Base-by-base conservation (phyloP, 1,140 invertebrate species). In the Palaemon carinicauda region DNA sequence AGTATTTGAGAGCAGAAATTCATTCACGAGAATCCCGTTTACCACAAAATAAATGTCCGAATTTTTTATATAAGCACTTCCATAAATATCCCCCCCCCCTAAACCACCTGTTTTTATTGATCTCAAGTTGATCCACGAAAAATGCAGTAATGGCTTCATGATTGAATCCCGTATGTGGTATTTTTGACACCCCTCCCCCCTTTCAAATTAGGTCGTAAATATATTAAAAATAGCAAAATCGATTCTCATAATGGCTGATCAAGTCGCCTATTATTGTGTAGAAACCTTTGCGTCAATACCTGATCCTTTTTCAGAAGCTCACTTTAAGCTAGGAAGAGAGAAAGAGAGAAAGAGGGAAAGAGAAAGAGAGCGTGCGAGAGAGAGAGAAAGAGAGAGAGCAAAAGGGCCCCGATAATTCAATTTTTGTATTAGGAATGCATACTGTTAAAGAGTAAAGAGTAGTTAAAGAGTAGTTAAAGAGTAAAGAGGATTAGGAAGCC, bases 211-310 rank as follows among this genome's bases (percentile, higher is more conserved):
- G 78, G 24, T 7, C 69, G 41, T 17, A 12, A 19, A 75, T 54
- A 12, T 31, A 31, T 24, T 54, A n/a, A 10, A 60, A 10, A 60
- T 17, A 24, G 53, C 52, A 17, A 74, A 53, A 69, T 77, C 24
- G 51, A 69, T 80, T 50, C 77, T 74, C 83, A 71, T 80, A 80
- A 69, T 33, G 69, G 83, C 29, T 86, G 83, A 71, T 41, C 83
- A 86, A 19, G 83, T 71, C 77, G 65, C 77, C 69, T 73, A 54
- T 86, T 54, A 73, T 79, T 73, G 75, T 86, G 83, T 86, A 79
- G 75, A 86, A 86, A 86, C 77, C 78, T 86, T 86, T 86, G 83
- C 83, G 80, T 86, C 83, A 71, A 86, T 79, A 78, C 82, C 82
- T 85, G 82, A 85, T 86, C 79, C 74, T 86, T 82, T 80, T 79